These are phyloP conservation scores for Sebastiscus albofasciatus DNA, from an alignment of 2,797 vertebrate species.

Conservation along the genomic window DNA sequence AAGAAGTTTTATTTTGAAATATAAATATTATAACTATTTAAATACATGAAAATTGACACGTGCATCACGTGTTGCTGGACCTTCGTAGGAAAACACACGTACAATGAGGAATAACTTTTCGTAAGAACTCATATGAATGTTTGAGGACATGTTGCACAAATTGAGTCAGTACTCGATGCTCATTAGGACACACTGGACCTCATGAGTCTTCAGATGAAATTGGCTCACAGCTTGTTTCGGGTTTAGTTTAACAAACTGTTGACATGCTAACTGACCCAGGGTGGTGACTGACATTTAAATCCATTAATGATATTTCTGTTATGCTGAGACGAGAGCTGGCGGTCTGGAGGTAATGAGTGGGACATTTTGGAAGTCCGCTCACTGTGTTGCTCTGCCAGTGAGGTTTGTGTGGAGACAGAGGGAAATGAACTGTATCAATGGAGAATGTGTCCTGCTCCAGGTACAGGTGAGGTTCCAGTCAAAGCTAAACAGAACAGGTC, in stretches of 20 bases:
- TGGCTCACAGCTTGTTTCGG: not conserved
- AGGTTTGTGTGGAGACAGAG: constrained; percentile 52
- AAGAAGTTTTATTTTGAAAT: no score
- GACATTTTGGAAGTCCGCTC: constrained; percentile 9
- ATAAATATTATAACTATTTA: no score
- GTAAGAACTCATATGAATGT: no score
- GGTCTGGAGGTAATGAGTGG: constrained; percentile 39
- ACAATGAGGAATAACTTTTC: no score
- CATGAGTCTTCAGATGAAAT: not conserved
- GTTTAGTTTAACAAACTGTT: constrained; percentile 1
- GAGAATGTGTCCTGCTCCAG: constrained; percentile 64
- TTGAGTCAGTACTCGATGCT: not conserved
- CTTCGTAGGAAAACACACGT: no score
- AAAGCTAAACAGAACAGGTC: constrained; percentile 65
- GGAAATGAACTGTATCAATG: constrained; percentile 62
- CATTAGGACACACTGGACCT: not conserved
- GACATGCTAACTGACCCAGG: constrained; percentile 2
- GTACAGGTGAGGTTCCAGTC: constrained; percentile 65
- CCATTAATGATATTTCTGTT: constrained; percentile 31
- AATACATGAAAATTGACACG: no score
- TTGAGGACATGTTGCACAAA: not conserved
- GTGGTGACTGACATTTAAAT: constrained; percentile 26
- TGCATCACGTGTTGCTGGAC: no score
- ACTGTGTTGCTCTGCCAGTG: constrained; percentile 38
- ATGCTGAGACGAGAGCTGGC: not conserved